A percentile compares a stretch with the other conserved stretches of the same genome.
Evolutionary conservation across 92 coral and sea anemone genomes (phyloP).

Genomic region (Parazoanthus atlanticus): DNA sequence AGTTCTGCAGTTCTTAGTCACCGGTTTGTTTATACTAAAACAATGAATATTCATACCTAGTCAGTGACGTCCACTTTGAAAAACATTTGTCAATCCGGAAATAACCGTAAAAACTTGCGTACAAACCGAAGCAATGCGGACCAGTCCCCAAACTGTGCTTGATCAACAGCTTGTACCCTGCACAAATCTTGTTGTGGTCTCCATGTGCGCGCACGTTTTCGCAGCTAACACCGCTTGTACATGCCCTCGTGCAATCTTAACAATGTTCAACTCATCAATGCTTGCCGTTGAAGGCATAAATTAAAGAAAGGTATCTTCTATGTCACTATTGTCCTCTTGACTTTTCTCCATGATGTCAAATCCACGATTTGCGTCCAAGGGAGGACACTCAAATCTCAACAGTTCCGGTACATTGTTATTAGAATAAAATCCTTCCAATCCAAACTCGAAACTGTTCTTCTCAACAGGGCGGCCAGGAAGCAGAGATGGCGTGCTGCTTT

Average conservation of each 20-base stretch:
- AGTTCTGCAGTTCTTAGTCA: too few species aligned
- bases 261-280: not conserved
- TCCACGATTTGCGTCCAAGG: not conserved
- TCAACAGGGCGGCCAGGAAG: not conserved
- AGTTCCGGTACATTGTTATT: conserved; percentile 5
- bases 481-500: conserved; percentile 9
- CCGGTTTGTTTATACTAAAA: too few species aligned
- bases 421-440: not conserved
- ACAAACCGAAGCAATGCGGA: too few species aligned
- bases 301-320: conserved; percentile 22
- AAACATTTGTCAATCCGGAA: too few species aligned
- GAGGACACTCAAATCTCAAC: conserved; percentile 7
- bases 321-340: not conserved
- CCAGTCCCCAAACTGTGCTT: too few species aligned
- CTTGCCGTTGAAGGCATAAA: not conserved
- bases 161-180: too few species aligned
- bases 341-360: not conserved
- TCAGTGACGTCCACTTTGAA: too few species aligned
- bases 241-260: too few species aligned
- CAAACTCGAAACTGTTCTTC: not conserved
- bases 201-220: not conserved
- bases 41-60: too few species aligned
- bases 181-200: not conserved
- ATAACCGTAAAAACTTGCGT: too few species aligned
- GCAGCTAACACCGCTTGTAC: not conserved